Base-by-base conservation (phyloP, 1,140 invertebrate species). In the Fopius arisanus region DNA sequence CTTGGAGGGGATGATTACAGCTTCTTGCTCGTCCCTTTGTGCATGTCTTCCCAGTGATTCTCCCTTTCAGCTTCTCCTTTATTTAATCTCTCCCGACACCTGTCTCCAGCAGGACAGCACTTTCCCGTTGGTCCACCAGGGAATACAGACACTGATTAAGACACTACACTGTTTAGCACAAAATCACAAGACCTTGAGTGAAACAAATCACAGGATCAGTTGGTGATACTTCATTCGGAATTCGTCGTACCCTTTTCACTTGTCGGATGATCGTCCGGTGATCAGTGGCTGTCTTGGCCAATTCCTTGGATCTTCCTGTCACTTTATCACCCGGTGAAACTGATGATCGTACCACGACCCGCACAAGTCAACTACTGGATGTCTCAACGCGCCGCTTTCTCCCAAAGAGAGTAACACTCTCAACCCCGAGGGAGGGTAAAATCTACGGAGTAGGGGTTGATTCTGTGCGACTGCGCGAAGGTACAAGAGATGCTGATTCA, bases 381-480 rank as follows among this genome's bases (percentile, higher is more conserved):
- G 67, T 66, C 40, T 73, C 69, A n/a, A 37, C 31, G 21, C 54
- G 54, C n/a, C 62, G 62, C 28, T 10, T 65, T 65, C 62, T 65
- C 29, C 29, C 29, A 33, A 16, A 16, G 62, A 65, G 62, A 65
- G 29, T 65, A 65, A 65, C 62, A 31, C 28, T 31, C 62, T 16
- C 26, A 65, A 31, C n/a, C 29, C 62, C 62, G 29, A 31, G 54
- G 54, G 54, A 59, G 23, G 43, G 54, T 59, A 14, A n/a, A n/a
- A n/a, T n/a, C 54, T 59, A 59, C 54, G 43, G 43, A 16, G 59
- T 63, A 77, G 77, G 75, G 77, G 76, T 77, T 71, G 76, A 76
- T 77, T 81, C 74, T 1, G 5, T 62, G 81, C 81, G 81, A 73
- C 79, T 82, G 81, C 81, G 81, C 79, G 37, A 72, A 31, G 26